phyloP scores from a whole-genome alignment of 2,797 vertebrate genomes.

The Melanotaenia trifasciata region DNA sequence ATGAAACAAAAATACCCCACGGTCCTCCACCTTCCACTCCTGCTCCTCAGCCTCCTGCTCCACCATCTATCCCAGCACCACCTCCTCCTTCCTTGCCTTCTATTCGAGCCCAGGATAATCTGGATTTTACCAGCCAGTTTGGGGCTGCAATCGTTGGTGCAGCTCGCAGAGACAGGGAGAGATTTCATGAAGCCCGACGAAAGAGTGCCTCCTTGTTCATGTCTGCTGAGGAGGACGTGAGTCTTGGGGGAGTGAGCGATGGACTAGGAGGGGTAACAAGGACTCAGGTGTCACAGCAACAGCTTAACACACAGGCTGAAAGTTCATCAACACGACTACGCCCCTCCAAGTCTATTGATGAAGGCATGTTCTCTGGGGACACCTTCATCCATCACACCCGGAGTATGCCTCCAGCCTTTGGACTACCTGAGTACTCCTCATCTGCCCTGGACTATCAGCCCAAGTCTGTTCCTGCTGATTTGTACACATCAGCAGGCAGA shows the following conservation, averaged over 20 bases:
- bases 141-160: slow-evolving; percentile 87
- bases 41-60: slow-evolving; percentile 83
- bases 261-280: slow-evolving; percentile 63
- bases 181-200: slow-evolving; percentile 89
- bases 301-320: slow-evolving; percentile 78
- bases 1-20: slow-evolving; percentile 79
- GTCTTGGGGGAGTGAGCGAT: slow-evolving; percentile 53
- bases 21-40: slow-evolving; percentile 76
- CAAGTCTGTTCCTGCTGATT: slow-evolving; percentile 84
- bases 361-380: slow-evolving; percentile 92
- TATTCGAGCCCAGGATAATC: slow-evolving; percentile 82
- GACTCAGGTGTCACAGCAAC: slow-evolving; percentile 78
- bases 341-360: slow-evolving; percentile 94
- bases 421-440: slow-evolving; percentile 82
- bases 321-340: slow-evolving; percentile 84
- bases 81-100: slow-evolving; percentile 81
- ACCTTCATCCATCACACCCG: slow-evolving; percentile 89
- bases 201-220: slow-evolving; percentile 92
- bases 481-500: slow-evolving; percentile 79
- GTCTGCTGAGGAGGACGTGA: slow-evolving; percentile 89
- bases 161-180: slow-evolving; percentile 83
- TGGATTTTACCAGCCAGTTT: slow-evolving; percentile 92
- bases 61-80: slow-evolving; percentile 81
- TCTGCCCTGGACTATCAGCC: slow-evolving; percentile 84
- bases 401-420: slow-evolving; percentile 87